These are phyloP conservation scores for Syrmaticus mikado DNA, from an alignment of 2,113 vertebrate genomes.

Conservation along the genomic window DNA sequence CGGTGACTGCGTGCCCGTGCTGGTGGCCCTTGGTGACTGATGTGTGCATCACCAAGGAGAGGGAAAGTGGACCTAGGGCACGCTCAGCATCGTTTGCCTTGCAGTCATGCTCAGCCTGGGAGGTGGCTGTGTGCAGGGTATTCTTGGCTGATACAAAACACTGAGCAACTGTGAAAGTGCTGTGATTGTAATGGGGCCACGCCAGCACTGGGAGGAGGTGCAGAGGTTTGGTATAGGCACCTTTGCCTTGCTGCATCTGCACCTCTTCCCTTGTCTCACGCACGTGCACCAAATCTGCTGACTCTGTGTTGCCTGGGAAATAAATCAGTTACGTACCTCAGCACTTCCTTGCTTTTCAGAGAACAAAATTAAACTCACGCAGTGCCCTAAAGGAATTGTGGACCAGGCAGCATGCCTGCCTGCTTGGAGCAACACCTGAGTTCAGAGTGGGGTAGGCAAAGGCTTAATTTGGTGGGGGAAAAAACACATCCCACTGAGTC, in stretches of 20 bases:
- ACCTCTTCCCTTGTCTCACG: not conserved
- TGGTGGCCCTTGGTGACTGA: not conserved
- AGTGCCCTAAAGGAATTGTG: not conserved
- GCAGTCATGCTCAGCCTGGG: fast-evolving
- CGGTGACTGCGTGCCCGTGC: not conserved
- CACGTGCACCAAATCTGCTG: not conserved
- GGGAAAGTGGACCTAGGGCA: not conserved
- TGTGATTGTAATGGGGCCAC: too few species aligned
- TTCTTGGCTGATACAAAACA: not conserved
- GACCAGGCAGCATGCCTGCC: not conserved
- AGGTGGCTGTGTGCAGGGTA: not conserved
- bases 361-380: not conserved
- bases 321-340: not conserved
- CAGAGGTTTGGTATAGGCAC: not conserved
- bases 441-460: not conserved
- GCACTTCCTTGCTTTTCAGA: not conserved
- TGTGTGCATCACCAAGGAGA: fast-evolving
- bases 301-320: not conserved
- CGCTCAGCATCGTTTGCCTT: not conserved
- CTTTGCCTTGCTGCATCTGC: not conserved
- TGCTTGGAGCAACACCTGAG: not conserved
- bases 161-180: not conserved
- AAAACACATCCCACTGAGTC: not conserved
- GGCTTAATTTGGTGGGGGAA: not conserved
- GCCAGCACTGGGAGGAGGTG: not conserved